Evolutionary conservation across 2,888 invertebrate genomes (phyloP).

Genomic region (Nomada fucata): DNA sequence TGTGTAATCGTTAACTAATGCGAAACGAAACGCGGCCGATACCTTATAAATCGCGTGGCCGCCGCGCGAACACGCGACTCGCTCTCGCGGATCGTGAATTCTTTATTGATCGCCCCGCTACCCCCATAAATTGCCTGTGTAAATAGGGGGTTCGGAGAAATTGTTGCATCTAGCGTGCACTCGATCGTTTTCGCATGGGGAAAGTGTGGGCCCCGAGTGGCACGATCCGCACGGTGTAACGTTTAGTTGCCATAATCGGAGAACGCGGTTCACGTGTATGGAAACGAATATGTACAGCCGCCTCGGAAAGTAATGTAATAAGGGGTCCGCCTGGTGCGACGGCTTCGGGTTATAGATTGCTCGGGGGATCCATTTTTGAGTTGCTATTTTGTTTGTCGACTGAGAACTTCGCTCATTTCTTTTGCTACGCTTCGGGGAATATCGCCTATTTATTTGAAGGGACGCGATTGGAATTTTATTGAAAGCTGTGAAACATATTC

Average conservation of each 20-base stretch:
- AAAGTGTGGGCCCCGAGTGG: constrained; percentile 43
- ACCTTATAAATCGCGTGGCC: constrained; percentile 51
- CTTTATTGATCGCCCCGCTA: constrained; percentile 49
- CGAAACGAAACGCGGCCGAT: constrained; percentile 53
- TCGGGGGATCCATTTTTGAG: too few relatives aligned
- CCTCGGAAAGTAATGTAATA: too few relatives aligned
- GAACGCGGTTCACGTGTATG: constrained; percentile 26
- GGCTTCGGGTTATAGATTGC: too few relatives aligned
- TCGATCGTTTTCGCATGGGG: constrained; percentile 48
- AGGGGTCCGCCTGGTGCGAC: too few relatives aligned
- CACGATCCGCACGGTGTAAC: constrained; percentile 36
- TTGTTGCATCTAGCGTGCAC: constrained; percentile 51
- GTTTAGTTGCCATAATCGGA: constrained; percentile 53
- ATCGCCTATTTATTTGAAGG: too few relatives aligned
- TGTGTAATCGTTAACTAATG: constrained; percentile 59
- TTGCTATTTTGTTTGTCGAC: too few relatives aligned
- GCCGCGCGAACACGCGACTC: constrained; percentile 49
- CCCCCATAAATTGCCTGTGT: constrained; percentile 44
- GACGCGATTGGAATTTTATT: too few relatives aligned
- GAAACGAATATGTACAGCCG: constrained; percentile 8
- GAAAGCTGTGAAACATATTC: too few relatives aligned
- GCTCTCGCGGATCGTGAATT: constrained; percentile 46
- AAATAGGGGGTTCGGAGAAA: constrained; percentile 53
- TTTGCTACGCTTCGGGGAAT: too few relatives aligned
- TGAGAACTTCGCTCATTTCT: too few relatives aligned